Base-by-base conservation (phyloP, 2,888 invertebrate genomes). In the Leuctra nigra region DNA sequence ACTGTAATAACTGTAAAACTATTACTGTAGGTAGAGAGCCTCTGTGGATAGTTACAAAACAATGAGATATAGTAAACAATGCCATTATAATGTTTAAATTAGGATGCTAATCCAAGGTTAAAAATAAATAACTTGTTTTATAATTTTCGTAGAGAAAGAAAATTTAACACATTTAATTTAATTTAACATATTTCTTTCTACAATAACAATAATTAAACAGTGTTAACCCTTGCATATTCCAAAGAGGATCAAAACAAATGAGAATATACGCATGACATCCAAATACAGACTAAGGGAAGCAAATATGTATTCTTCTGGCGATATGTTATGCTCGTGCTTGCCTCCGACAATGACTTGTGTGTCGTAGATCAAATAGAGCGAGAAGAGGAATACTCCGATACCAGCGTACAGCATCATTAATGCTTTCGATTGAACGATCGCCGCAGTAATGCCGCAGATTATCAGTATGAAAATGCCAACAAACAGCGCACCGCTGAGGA, bases 221-320 rank as follows among this genome's bases (percentile, higher is more conserved):
- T 29, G 6, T 29, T 29, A 29, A 6, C 11, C 11, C 29, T 29
- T 29, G 11, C 29, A 29, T 7, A 29, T 6, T 41, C 60, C 58
- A 44, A 89, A 82, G 58, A 92, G 86, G 6, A 83, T 80, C 58
- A 94, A 79, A 64, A 95, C 87, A 73, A 89, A 90, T 65, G 92
- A 70, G 79, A 95, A 95, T 64, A 95, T 87, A 70, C 94, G 91
- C 65, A 94, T 76, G 61, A 95, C 82, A 69, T 95, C 95, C 65
- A 95, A 72, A 66, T 95, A 95, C 1, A 95, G 77, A 71, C 87
- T 93, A 50, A 95, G 78, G 0, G 94, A 89, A 0, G 93, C 95
- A 69, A 95, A 95, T 64, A 95, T 88, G 71, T 95, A 95, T 68
- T 95, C 95, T 71, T 95, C 94, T 0, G 94, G 94, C 1, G 92